phyloP scores from a whole-genome alignment of 2,888 invertebrate genomes.

The Nezara viridula region DNA sequence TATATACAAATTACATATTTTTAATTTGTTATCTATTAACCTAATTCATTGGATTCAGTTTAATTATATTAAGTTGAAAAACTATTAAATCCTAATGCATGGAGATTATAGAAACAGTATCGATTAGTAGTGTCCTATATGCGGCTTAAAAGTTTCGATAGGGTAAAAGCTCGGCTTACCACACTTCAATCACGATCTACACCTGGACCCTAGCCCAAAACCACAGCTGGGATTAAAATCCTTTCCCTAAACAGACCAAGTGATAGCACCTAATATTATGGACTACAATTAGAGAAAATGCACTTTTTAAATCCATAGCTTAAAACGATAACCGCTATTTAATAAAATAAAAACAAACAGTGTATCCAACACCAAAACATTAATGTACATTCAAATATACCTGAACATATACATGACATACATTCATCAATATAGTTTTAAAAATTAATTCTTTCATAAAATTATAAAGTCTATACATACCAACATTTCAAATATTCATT shows the following conservation, averaged over 20 bases:
- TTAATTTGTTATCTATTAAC: not conserved
- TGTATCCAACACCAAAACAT: too few species aligned
- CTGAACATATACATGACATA: too few species aligned
- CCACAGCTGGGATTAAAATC: not conserved
- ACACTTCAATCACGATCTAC: constrained; percentile 21
- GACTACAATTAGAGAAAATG: not conserved
- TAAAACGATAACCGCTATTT: not conserved
- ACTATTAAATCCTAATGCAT: not conserved
- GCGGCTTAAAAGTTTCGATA: constrained; percentile 1
- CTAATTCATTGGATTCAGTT: not conserved
- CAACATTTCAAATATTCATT: too few species aligned
- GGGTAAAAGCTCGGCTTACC: not conserved
- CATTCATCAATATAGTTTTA: too few species aligned
- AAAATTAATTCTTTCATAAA: too few species aligned
- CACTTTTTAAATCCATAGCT: not conserved
- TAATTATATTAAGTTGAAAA: not conserved
- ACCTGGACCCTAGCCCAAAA: not conserved
- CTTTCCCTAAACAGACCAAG: not conserved
- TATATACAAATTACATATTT: too few species aligned
- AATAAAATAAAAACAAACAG: not conserved
- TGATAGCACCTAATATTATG: not conserved
- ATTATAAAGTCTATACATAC: too few species aligned
- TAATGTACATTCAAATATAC: too few species aligned
- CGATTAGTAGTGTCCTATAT: not conserved
- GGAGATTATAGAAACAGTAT: not conserved